Evolutionary conservation across 2,113 vertebrate genomes (phyloP).

Genomic region (Cottus gobio): DNA sequence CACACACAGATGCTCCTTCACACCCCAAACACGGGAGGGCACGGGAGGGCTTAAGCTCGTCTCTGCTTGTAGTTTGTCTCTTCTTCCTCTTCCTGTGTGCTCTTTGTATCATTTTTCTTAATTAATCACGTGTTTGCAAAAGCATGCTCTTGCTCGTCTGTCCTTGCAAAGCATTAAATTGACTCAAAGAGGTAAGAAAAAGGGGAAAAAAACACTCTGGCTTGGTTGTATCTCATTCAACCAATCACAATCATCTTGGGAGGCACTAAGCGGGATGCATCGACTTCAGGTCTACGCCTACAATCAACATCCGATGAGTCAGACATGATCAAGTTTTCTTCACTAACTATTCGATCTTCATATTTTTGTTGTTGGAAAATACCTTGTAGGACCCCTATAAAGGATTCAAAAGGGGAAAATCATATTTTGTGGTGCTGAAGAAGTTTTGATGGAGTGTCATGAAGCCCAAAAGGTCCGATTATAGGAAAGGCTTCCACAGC

Average conservation of each 20-base stretch:
- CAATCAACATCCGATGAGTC: too few species aligned
- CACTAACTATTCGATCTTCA: neutral
- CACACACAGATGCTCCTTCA: slow-evolving; percentile 19
- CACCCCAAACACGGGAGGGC: slow-evolving; percentile 16
- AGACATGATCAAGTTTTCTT: neutral
- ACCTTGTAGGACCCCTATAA: neutral
- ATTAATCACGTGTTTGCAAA: neutral
- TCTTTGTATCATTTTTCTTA: slow-evolving; percentile 5
- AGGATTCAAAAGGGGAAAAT: slow-evolving; percentile 5
- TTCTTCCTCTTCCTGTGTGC: slow-evolving; percentile 24
- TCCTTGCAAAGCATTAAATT: too few species aligned
- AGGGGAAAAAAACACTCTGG: neutral
- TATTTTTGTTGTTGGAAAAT: neutral
- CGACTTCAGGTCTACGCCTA: too few species aligned
- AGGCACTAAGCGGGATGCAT: too few species aligned
- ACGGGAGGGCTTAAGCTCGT: slow-evolving; percentile 19
- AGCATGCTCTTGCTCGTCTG: neutral
- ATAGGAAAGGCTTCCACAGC: slow-evolving; percentile 1
- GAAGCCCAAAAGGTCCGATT: neutral
- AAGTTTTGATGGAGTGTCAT: neutral
- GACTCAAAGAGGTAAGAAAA: neutral
- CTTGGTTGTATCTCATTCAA: neutral
- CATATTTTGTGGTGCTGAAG: neutral
- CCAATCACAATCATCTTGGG: neutral
- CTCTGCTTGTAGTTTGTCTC: slow-evolving; percentile 21